Conservation (phyloP, 2,888 invertebrate genomes). For the Drosophila barbarae region DNA sequence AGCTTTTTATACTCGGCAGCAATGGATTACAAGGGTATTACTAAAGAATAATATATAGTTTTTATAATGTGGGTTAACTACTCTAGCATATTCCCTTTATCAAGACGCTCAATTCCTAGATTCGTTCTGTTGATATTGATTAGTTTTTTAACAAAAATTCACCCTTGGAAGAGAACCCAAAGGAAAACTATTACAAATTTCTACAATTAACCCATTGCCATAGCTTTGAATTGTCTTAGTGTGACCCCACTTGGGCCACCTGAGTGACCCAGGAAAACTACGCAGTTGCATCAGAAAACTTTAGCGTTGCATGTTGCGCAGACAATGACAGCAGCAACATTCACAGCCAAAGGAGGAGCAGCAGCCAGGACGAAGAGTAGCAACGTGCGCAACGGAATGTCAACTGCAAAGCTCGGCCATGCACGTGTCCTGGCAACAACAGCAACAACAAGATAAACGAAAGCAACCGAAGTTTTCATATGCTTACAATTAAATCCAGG, state of each 20-base stretch:
- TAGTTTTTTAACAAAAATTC: background rate
- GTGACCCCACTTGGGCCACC: slow-evolving; percentile 1
- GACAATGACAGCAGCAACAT: slow-evolving; percentile 31
- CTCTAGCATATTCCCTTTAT: background rate
- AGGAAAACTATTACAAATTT: background rate
- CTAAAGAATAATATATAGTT: background rate
- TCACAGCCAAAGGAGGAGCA: slow-evolving; percentile 3
- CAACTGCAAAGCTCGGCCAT: slow-evolving; percentile 37
- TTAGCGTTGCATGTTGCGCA: slow-evolving; percentile 46
- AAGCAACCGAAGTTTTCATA: background rate
- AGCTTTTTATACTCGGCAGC: slow-evolving; percentile 10
- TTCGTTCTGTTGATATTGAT: background rate
- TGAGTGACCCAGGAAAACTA: slow-evolving; percentile 8
- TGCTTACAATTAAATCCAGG: background rate
- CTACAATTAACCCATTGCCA: slow-evolving; percentile 10
- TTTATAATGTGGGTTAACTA: background rate
- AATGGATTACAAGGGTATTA: background rate
- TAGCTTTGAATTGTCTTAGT: slow-evolving; percentile 1
- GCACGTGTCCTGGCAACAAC: slow-evolving; percentile 44
- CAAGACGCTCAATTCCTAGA: background rate
- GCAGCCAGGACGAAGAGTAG: slow-evolving; percentile 5
- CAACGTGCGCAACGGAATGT: slow-evolving; percentile 37
- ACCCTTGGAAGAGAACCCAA: no score
- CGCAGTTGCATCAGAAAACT: slow-evolving; percentile 37
- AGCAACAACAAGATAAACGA: background rate